Conservation (phyloP, 2,888 invertebrate species). For the Drosophila siamana region DNA sequence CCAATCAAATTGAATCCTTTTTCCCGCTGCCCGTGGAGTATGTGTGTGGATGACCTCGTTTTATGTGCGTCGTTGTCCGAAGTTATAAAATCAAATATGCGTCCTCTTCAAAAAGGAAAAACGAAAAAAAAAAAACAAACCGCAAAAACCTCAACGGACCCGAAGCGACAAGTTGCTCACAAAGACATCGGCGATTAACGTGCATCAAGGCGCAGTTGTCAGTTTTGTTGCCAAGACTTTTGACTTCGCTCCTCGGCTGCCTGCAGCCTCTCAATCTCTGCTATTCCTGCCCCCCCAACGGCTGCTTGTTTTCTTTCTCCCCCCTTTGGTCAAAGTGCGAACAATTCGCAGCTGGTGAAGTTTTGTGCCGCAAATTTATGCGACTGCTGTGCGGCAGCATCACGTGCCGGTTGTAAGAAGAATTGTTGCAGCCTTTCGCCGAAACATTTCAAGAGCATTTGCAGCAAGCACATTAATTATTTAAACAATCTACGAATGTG, state of each 20-base stretch:
- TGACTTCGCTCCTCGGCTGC: slow-evolving; percentile 19
- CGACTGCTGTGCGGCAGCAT: slow-evolving; percentile 56
- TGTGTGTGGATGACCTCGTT: slow-evolving; percentile 71
- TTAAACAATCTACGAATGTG: slow-evolving; percentile 77
- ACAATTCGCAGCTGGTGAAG: slow-evolving; percentile 65
- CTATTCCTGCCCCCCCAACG: background rate
- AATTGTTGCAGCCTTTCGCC: slow-evolving; percentile 39
- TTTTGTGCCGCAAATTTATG: slow-evolving; percentile 61
- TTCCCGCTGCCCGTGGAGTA: too few relatives aligned
- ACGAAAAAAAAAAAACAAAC: slow-evolving; percentile 26
- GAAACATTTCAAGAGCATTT: slow-evolving; percentile 37
- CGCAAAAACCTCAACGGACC: slow-evolving; percentile 41
- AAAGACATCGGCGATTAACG: slow-evolving; percentile 48
- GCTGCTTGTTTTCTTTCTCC: background rate
- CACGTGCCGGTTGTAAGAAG: slow-evolving; percentile 59
- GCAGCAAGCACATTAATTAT: slow-evolving; percentile 77
- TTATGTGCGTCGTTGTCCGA: slow-evolving; percentile 73
- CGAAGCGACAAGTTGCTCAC: slow-evolving; percentile 63
- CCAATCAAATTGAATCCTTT: slow-evolving; percentile 82
- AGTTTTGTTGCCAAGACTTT: slow-evolving; percentile 20
- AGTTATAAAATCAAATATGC: slow-evolving; percentile 79
- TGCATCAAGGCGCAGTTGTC: slow-evolving; percentile 56
- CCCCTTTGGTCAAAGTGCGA: slow-evolving; percentile 61
- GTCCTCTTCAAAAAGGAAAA: slow-evolving; percentile 22
- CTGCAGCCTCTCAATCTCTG: slow-evolving; percentile 6